phyloP scores from a whole-genome alignment of 2,888 invertebrate genomes.

The Stenotaenia linearis region DNA sequence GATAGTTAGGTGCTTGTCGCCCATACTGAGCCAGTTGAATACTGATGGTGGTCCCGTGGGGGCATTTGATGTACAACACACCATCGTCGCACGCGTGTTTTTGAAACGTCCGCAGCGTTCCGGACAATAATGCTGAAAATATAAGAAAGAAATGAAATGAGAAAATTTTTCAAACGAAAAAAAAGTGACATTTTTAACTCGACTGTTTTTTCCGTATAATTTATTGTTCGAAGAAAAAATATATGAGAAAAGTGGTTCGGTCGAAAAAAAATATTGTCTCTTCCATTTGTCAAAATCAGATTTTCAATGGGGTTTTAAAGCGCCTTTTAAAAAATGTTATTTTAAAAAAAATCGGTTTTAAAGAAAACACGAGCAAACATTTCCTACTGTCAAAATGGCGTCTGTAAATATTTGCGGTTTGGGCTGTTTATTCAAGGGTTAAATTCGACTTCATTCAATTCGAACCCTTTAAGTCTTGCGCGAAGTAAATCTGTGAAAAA shows the following conservation, averaged over 20 bases:
- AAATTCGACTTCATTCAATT: background rate
- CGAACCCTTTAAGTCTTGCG: background rate
- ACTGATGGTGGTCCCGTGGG: slow-evolving; percentile 82
- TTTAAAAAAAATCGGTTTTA: background rate
- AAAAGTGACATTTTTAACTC: background rate
- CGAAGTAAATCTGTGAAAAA: background rate
- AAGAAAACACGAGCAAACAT: background rate
- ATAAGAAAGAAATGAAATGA: background rate
- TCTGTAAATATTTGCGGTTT: background rate
- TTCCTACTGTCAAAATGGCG: background rate
- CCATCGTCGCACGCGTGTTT: slow-evolving; percentile 89
- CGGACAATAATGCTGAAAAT: slow-evolving; percentile 74
- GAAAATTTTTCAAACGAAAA: background rate
- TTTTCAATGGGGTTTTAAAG: background rate
- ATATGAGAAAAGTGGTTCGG: too few species aligned
- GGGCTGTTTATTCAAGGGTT: background rate
- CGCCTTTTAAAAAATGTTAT: background rate
- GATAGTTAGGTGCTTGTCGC: slow-evolving; percentile 53
- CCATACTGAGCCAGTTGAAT: slow-evolving; percentile 89
- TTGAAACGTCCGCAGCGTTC: slow-evolving; percentile 84
- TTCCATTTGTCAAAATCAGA: background rate
- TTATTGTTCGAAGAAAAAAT: too few species aligned
- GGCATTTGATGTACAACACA: slow-evolving; percentile 78
- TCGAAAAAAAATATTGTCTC: too few species aligned
- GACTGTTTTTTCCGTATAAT: too few species aligned